Conservation (phyloP, 2,113 vertebrate species). For the Lethenteron camtschaticum region DNA sequence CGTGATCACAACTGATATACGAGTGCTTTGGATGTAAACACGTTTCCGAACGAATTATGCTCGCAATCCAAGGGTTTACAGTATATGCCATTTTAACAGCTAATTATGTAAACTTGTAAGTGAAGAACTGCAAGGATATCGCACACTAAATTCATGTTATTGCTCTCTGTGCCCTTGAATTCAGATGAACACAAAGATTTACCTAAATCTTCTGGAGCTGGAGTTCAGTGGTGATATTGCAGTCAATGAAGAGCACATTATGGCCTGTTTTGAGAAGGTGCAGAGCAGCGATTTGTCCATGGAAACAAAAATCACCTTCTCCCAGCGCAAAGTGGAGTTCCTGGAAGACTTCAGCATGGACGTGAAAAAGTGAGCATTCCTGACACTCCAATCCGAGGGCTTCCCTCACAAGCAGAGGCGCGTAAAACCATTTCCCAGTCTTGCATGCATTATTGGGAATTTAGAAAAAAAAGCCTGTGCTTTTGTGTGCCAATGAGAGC, state of each 20-base stretch:
- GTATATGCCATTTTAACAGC: too few species aligned
- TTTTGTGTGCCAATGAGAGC: rapidly evolving
- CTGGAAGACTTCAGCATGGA: conserved; percentile 94
- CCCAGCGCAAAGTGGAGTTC: conserved; percentile 87
- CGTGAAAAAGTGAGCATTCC: conserved; percentile 50
- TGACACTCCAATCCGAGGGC: not conserved
- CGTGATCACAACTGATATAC: too few species aligned
- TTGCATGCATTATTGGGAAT: not conserved
- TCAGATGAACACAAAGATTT: conserved; percentile 36
- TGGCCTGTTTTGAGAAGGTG: conserved; percentile 69
- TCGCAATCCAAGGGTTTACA: too few species aligned
- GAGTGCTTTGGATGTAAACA: too few species aligned
- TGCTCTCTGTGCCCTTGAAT: too few species aligned
- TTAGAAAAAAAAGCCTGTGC: not conserved
- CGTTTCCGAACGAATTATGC: too few species aligned
- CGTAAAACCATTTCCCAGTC: not conserved
- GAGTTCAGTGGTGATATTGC: conserved; percentile 67
- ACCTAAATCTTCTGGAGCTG: conserved; percentile 82
- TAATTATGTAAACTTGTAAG: too few species aligned
- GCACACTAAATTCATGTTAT: too few species aligned
- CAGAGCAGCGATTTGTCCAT: conserved; percentile 45
- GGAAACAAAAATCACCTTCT: conserved; percentile 64
- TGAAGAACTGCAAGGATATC: too few species aligned
- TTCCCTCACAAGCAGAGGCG: not conserved
- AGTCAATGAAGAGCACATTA: conserved; percentile 64